These are phyloP conservation scores for Thymelicus acteon DNA, from an alignment of 2,888 invertebrate species.

Conservation along the genomic window DNA sequence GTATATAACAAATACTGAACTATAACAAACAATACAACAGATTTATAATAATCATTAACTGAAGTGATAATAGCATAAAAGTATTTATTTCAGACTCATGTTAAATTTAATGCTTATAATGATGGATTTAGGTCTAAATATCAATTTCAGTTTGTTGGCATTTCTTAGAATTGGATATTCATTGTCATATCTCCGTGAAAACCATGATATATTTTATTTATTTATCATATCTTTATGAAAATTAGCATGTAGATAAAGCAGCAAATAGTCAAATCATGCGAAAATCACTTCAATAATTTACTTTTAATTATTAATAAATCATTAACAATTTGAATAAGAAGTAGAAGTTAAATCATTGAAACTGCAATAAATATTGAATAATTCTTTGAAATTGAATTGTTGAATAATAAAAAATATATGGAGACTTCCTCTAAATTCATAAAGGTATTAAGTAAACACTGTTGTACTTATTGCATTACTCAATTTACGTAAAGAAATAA, in stretches of 20 bases:
- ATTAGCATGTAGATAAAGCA: too few species aligned
- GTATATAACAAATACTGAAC: too few species aligned
- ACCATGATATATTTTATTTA: too few species aligned
- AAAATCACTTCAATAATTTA: slow-evolving; percentile 12
- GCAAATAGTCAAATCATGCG: background rate
- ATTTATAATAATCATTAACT: slow-evolving; percentile 7
- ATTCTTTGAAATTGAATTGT: slow-evolving; percentile 24
- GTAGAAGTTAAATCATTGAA: slow-evolving; percentile 53
- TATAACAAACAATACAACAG: slow-evolving; percentile 23
- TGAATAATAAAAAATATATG: background rate
- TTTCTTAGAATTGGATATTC: too few species aligned
- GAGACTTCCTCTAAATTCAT: slow-evolving; percentile 22
- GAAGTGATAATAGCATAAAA: too few species aligned
- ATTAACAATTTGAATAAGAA: background rate
- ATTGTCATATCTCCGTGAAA: too few species aligned
- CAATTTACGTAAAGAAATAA: slow-evolving; percentile 23
- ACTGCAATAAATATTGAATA: slow-evolving; percentile 69
- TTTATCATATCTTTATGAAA: too few species aligned
- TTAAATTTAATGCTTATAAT: too few species aligned
- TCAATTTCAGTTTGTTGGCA: too few species aligned
- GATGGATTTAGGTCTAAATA: too few species aligned
- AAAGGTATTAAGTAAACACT: slow-evolving; percentile 41
- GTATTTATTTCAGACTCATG: too few species aligned
- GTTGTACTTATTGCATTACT: slow-evolving; percentile 48
- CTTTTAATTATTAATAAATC: background rate